Evolutionary conservation across 2,797 vertebrate genomes (phyloP).

Genomic region (Crocidura indochinensis): DNA sequence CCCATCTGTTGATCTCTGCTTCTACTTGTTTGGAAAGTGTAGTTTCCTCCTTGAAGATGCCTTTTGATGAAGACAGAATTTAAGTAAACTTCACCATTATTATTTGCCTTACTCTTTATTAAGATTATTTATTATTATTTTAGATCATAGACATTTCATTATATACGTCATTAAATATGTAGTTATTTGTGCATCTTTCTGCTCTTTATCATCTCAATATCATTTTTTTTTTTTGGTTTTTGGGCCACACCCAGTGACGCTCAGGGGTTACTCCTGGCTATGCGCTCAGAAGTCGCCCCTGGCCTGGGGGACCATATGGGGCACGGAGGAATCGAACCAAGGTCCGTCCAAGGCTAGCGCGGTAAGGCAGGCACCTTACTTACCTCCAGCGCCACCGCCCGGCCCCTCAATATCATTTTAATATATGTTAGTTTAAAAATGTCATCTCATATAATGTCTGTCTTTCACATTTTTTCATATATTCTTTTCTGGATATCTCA

Average conservation of each 20-base stretch:
- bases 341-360: too few relatives aligned
- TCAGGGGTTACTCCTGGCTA: too few relatives aligned
- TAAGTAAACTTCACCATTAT: slow-evolving; percentile 23
- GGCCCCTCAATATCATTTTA: slow-evolving; percentile 32
- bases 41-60: too few relatives aligned
- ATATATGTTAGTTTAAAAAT: background rate
- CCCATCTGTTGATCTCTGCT: too few relatives aligned
- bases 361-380: too few relatives aligned
- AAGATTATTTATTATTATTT: background rate
- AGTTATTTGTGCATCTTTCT: background rate
- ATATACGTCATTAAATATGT: background rate
- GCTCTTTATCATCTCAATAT: background rate
- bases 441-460: background rate
- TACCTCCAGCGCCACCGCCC: too few relatives aligned
- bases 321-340: too few relatives aligned
- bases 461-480: background rate
- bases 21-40: too few relatives aligned
- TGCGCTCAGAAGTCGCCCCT: too few relatives aligned
- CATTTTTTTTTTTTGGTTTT: slow-evolving; percentile 49
- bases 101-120: background rate
- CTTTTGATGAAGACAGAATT: background rate
- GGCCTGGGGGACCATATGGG: too few relatives aligned
- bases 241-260: too few relatives aligned
- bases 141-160: background rate
- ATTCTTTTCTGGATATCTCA: too few relatives aligned